Evolutionary conservation across 2,888 invertebrate genomes (phyloP), one percentile per base, ranked within the genome.

Genomic region (Reticulitermes lucifugus): DNA sequence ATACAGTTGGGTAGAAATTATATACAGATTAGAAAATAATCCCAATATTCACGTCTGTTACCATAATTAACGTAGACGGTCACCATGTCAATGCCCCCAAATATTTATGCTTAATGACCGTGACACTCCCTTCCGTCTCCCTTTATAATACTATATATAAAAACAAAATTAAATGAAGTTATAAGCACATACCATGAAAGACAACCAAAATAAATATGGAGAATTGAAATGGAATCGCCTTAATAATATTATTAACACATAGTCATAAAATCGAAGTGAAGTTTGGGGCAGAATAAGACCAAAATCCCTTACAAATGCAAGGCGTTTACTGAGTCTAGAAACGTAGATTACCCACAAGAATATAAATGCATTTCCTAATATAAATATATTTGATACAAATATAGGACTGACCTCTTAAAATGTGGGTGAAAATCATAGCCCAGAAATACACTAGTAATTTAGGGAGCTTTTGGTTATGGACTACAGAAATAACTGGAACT

Each of bases 41-140:
- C 1, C 22, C n/a, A 14, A 46, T 12, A 46, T 43, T 84, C 84
- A 81, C 73, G 79, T 71, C 70, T 84, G 81, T 84, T 81, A 70
- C 71, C 73, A 51, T 59, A 84, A 84, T 84, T 84, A 84, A 79
- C 84, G 81, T 55, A 77, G 79, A 77, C 46, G 22, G 70, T 70
- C 22, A 35, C 70, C 70, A 73, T 71, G 81, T 80, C 84, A 80
- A 70, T 84, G 80, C 80, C 70, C 70, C 60, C 35, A 51, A 81
- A 79, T 70, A 81, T 84, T 77, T 77, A 80, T 84, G 80, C 73
- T 55, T 84, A 84, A 84, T 84, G 84, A 73, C 46, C 73, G 12
- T 22, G 46, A 79, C 73, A 84, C 51, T 77, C 73, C 71, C 25
- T 55, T 55, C 55, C 55, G 12, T 35, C 55, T 59, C 46, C 70